Evolutionary conservation across 2,113 vertebrate genomes (phyloP), one percentile per base, ranked within the genome.

Genomic region (Spilogale gracilis): DNA sequence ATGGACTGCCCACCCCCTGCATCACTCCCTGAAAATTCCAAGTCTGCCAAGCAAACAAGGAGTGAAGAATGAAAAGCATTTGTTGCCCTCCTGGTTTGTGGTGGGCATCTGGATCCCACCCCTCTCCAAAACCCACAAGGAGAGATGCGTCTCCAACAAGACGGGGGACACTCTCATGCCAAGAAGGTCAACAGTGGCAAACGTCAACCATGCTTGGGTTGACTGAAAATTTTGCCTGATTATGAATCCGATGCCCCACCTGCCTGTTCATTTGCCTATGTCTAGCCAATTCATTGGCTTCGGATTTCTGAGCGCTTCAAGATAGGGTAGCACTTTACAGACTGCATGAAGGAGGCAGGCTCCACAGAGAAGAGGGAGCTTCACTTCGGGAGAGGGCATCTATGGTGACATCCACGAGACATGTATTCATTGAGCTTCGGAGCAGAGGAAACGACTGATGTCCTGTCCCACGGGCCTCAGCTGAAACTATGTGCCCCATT

Each of bases 401-500:
- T 0, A 48, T 6, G 20, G 38, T 2, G 11, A 3, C 18, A 2
- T 45, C 43, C 52, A 6, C 0, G 14, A 54, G 13, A 43, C 6
- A 7, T 27, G 52, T 7, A 20, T 48, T 90, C n/a, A 65, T 0
- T 8, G 63, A 91, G 69, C 10, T 6, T 16, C 58, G 21, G 63
- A 30, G 45, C 76, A 67, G 25, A 54, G 14, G 17, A 56, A 9
- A 21, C 38, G 25, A 43, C 45, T 4, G 14, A 30, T 2, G 50
- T 30, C 69, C 67, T 2, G 9, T 43, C 23, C 58, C 20, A 0
- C 54, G 17, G 63, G 48, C 50, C 78, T 38, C 48, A 0, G 58
- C 17, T 12, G 56, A 56, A 76, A 38, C 25, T 2, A 4, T 2
- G 48, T 1, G 6, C 3, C 76, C 54, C 52, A 9, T 83, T 18